Percentiles rank a stretch among this genome's conserved stretches.
Conservation (phyloP, 92 coral and sea anemone genomes). For the Epizoanthus fatuus region DNA sequence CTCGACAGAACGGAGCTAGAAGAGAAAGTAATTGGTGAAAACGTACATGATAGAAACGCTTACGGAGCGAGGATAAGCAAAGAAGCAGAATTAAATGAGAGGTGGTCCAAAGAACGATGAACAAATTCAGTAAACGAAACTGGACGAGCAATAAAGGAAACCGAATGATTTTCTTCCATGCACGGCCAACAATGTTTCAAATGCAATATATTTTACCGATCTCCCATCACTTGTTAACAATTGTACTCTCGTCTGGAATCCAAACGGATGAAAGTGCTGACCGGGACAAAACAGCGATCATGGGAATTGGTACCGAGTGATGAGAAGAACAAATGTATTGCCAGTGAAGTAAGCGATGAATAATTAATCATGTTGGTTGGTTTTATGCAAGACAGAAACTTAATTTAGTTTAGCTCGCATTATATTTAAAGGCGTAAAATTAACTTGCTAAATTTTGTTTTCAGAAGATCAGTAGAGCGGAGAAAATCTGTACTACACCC, state of each 20-base stretch:
- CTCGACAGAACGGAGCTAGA: too few species aligned
- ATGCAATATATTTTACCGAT: neutral
- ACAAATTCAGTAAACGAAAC: too few species aligned
- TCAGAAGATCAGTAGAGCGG: neutral
- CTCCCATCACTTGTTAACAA: neutral
- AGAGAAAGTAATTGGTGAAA: too few species aligned
- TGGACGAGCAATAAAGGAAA: too few species aligned
- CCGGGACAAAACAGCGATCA: neutral
- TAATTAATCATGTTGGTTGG: too few species aligned
- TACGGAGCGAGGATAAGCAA: too few species aligned
- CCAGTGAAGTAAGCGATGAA: neutral
- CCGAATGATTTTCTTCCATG: too few species aligned
- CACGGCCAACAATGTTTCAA: too few species aligned
- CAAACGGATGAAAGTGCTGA: constrained; percentile 32
- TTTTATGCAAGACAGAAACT: neutral
- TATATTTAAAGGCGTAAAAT: neutral
- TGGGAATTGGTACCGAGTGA: neutral
- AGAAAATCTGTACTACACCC: too few species aligned
- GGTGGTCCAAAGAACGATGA: too few species aligned
- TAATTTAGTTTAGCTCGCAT: neutral
- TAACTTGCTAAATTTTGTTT: neutral
- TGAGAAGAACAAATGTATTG: neutral
- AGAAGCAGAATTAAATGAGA: too few species aligned
- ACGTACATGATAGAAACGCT: too few species aligned
- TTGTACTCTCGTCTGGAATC: constrained; percentile 32